A percentile compares a stretch with the other conserved stretches of the same genome.
These are phyloP conservation scores for Pangasius mekongensis DNA, from an alignment of 2,797 vertebrate genomes.

Conservation along the genomic window DNA sequence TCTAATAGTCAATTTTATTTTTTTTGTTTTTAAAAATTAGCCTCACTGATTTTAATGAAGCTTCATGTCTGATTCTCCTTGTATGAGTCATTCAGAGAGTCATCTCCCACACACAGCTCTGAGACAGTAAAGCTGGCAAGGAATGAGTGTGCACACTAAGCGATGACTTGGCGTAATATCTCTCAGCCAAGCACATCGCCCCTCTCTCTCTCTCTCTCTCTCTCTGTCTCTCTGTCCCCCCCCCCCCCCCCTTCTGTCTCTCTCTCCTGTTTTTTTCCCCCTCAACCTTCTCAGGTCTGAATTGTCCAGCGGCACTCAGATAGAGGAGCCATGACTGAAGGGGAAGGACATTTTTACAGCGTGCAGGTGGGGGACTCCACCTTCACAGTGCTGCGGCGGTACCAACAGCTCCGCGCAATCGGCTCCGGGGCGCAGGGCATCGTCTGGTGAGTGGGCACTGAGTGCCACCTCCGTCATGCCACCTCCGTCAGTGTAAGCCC, in stretches of 20 bases:
- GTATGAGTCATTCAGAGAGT: conserved; percentile 51
- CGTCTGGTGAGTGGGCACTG: conserved; percentile 85
- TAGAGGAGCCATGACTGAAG: conserved; percentile 88
- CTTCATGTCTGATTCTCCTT: conserved; percentile 36
- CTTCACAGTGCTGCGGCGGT: conserved; percentile 91
- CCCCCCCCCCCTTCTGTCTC: neutral
- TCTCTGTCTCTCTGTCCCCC: conserved; percentile 1
- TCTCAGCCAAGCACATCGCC: conserved; percentile 31
- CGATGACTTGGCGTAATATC: conserved; percentile 36
- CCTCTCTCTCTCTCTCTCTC: conserved; percentile 6
- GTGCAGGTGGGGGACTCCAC: conserved; percentile 98
- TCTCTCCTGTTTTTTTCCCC: neutral
- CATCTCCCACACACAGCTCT: conserved; percentile 31
- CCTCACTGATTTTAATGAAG: conserved; percentile 1
- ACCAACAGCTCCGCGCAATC: conserved; percentile 92
- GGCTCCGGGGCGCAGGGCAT: conserved; percentile 97
- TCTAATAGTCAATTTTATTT: neutral
- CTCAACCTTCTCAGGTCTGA: conserved; percentile 65
- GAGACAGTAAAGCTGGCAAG: conserved; percentile 33
- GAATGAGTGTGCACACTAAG: conserved; percentile 27
- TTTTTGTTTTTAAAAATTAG: too few relatives aligned
- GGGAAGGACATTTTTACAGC: conserved; percentile 92
- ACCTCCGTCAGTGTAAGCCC: neutral
- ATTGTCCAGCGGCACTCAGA: conserved; percentile 67
- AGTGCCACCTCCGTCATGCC: neutral